Evolutionary conservation across 2,797 vertebrate species (phyloP).

Genomic region (Columba guinea): DNA sequence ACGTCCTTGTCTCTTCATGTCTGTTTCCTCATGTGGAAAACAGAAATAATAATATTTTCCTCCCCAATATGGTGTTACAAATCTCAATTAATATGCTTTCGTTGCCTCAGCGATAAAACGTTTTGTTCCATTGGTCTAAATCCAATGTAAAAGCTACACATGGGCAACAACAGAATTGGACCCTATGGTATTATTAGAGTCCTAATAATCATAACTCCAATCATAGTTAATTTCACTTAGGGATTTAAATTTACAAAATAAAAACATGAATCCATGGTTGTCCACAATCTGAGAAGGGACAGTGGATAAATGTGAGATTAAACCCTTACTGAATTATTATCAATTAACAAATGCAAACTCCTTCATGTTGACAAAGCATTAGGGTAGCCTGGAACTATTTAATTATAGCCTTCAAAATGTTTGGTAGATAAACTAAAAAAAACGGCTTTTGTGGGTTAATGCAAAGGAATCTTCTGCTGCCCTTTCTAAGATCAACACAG

Average conservation of each 20-base stretch:
- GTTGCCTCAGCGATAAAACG: not conserved
- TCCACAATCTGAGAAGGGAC: not conserved
- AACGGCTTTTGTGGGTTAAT: not conserved
- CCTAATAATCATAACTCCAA: not conserved
- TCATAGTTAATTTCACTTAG: not conserved
- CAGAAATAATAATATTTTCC: not conserved
- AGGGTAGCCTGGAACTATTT: not conserved
- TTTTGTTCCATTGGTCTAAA: slow-evolving; percentile 28
- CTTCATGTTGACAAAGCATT: not conserved
- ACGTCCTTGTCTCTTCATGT: not conserved
- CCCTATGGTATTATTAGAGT: not conserved
- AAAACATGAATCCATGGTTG: not conserved
- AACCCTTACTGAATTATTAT: not conserved
- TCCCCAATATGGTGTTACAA: not conserved
- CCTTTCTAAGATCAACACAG: not conserved
- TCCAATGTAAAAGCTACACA: not conserved
- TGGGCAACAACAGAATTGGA: not conserved
- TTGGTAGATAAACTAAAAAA: not conserved
- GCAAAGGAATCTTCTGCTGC: not conserved
- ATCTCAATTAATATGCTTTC: not conserved
- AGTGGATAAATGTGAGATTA: not conserved
- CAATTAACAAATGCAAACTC: not conserved
- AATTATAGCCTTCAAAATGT: not conserved
- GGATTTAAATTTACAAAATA: not conserved
- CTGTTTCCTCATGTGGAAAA: slow-evolving; percentile 1